Evolutionary conservation across 1,140 invertebrate species (phyloP).

Genomic region (Formica exsecta): DNA sequence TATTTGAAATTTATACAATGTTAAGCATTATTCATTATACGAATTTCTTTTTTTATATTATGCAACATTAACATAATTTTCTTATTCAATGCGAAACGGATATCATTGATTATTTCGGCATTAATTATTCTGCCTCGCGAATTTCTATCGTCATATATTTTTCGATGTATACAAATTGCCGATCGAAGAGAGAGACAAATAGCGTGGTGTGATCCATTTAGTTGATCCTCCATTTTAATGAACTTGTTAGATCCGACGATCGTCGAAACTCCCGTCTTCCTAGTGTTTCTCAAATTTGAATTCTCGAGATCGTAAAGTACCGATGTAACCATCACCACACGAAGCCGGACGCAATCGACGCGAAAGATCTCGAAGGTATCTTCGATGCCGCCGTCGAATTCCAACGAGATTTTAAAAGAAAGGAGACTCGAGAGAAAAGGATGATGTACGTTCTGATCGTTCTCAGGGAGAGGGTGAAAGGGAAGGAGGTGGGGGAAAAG

Average conservation of each 20-base stretch:
- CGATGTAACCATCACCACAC: neutral
- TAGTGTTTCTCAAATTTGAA: constrained; percentile 60
- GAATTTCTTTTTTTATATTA: neutral
- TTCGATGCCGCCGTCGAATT: constrained; percentile 56
- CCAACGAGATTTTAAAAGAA: constrained; percentile 63
- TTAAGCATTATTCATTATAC: neutral
- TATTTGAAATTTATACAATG: neutral
- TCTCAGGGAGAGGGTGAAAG: neutral
- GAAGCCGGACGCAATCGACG: constrained; percentile 37
- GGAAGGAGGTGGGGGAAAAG: neutral
- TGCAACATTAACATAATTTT: neutral
- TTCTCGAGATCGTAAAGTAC: constrained; percentile 63
- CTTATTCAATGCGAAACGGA: neutral
- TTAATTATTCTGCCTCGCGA: constrained; percentile 30
- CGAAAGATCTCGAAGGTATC: constrained; percentile 61
- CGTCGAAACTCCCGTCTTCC: neutral
- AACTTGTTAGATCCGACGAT: constrained; percentile 65
- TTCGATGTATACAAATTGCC: constrained; percentile 38
- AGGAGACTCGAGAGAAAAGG: constrained; percentile 23
- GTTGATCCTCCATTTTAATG: constrained; percentile 63
- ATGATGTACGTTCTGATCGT: constrained; percentile 55
- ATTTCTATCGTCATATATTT: constrained; percentile 30
- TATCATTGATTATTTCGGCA: neutral
- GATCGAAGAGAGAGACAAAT: constrained; percentile 41
- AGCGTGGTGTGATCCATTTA: constrained; percentile 2